Base-by-base conservation (phyloP, 92 coral and sea anemone genomes). In the Zoanthus sociatus region DNA sequence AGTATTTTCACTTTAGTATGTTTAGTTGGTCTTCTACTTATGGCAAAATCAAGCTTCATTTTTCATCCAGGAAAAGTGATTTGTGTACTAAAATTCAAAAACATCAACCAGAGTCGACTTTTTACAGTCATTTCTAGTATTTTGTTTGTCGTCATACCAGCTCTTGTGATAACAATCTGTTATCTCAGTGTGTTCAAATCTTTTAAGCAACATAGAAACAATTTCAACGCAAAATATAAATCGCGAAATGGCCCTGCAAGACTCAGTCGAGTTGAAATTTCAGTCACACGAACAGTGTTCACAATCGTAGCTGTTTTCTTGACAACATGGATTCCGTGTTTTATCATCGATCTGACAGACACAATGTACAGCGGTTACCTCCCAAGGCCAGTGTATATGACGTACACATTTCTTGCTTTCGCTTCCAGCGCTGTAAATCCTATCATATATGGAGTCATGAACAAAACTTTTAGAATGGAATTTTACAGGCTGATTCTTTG, bases 401-500 rank as follows among this genome's bases (percentile, higher is more conserved):
- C 93, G 9, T 94, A 94, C 73, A 90, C 94, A 48, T 94, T 92
- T 45, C 87, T 94, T 15, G 98, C 98, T 9, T 94, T 92, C 69
- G 89, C 91, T 10, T 94, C 98, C 7, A 94, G 98, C 71, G 98
- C 98, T 1, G 78, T 91, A 12, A 94, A 94, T 75, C 98, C 98
- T 11, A 46, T 94, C 55, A 92, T 94, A 37, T 94, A 94, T 14
- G 98, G 98, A 12, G 90, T 94, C 15, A 90, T 94, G 82, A 94
- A 94, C 87, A 92, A 92, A 54, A 90, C 95, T 0, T 90, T 94
- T 60, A 88, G 98, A 17, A 21, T 42, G 37, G 93, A 92, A 73
- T 88, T 89, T 7, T 53, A 71, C 55, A 58, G 64, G 47, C 50
- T 90, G 45, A 68, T 73, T 42, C 87, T 89, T 74, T 50, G 73